A percentile compares a stretch with the other conserved stretches of the same genome.
phyloP scores from a whole-genome alignment of 2,888 invertebrate genomes.

The Tanypteryx hageni region DNA sequence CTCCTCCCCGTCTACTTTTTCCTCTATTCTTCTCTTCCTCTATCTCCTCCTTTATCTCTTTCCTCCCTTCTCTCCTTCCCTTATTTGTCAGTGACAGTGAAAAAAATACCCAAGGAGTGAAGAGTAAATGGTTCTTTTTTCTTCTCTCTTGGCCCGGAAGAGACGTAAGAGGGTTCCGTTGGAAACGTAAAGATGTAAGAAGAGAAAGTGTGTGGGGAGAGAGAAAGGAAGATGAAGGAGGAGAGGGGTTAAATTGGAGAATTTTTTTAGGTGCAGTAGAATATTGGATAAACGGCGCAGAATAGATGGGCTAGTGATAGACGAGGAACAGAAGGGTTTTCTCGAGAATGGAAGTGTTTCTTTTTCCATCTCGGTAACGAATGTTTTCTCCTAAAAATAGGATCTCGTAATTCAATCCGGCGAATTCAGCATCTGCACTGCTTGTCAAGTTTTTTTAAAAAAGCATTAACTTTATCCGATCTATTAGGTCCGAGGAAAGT shows the following conservation, averaged over 20 bases:
- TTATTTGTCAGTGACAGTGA: not conserved
- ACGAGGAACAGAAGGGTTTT: slow-evolving; percentile 9
- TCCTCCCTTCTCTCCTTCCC: not conserved
- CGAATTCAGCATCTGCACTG: too few species aligned
- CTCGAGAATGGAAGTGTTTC: not conserved
- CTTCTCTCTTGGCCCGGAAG: not conserved
- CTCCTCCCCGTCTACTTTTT: not conserved
- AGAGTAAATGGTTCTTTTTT: slow-evolving; percentile 25
- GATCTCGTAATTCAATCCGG: too few species aligned
- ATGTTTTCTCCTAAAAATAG: too few species aligned
- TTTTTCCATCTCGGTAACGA: not conserved
- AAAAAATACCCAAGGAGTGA: not conserved
- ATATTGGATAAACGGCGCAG: slow-evolving; percentile 26
- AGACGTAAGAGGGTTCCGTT: not conserved
- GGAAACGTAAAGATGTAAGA: not conserved
- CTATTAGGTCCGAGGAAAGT: too few species aligned
- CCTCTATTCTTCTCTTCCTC: not conserved
- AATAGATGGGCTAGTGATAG: not conserved
- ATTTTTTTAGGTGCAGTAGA: not conserved
- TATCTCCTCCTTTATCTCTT: not conserved
- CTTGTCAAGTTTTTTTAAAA: too few species aligned
- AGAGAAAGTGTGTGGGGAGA: not conserved
- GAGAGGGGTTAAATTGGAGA: not conserved
- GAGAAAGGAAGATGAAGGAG: not conserved
- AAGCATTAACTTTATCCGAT: too few species aligned